Evolutionary conservation across 1,140 invertebrate species (phyloP), one percentile per base, ranked within the genome.

Genomic region (Danaus plexippus): DNA sequence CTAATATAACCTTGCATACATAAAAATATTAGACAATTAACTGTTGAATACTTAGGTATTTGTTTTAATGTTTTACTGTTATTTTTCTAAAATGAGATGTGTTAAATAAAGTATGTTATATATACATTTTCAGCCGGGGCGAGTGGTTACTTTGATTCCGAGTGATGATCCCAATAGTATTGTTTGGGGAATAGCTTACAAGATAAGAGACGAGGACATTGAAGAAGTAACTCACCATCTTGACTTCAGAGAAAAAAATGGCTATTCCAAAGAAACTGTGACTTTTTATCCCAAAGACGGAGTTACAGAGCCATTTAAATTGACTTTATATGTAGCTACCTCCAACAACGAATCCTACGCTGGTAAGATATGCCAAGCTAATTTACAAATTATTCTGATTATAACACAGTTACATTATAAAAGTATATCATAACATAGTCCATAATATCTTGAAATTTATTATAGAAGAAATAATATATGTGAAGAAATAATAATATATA

Each of bases 171-270:
- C 91, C 47, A 90, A 92, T 77, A 89, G 88, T 63, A 60, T 59
- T 71, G 96, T 98, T 0, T 98, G 95, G 92, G 97, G 97, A 43
- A 88, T 97, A 11, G 96, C 96, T 1, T 98, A 97, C 82, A 92
- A 94, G 85, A 96, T 98, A 71, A 88, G 89, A 2, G 70, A 87
- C 0, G 77, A 90, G 41, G 90, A 97, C 61, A 89, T 91, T 64
- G 89, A 92, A 9, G 71, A 88, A 63, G 96, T 98, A 0, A 88
- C 92, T 5, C 88, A 91, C 45, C 94, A 98, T 77, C 88, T 98
- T 55, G 96, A 98, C 75, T 93, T 91, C 70, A 87, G 97, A 74
- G 97, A 98, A 88, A 96, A 96, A 73, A 94, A 93, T 80, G 95
- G 95, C n/a, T 97, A 97, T 73, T 87, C 90, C 47, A 90, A 93